A percentile compares a stretch with the other conserved stretches of the same genome.
phyloP scores from a whole-genome alignment of 2,113 vertebrate species.

The Cisticola juncidis region DNA sequence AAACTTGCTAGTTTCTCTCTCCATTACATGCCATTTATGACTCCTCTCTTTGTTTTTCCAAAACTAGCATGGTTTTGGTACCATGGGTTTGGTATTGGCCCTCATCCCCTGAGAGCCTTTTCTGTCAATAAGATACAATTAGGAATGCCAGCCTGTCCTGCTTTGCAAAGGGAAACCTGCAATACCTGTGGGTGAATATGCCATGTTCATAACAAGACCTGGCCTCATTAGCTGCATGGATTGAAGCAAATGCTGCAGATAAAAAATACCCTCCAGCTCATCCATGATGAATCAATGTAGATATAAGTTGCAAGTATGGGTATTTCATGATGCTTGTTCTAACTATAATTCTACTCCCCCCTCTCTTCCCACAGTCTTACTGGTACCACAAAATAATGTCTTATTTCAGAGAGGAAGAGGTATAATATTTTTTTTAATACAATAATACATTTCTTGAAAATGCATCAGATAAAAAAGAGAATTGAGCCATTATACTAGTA shows the following conservation, averaged over 20 bases:
- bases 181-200: background rate
- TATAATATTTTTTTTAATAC: background rate
- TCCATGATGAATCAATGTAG: background rate
- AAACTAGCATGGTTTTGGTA: background rate
- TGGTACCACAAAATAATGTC: background rate
- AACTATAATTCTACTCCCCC: background rate
- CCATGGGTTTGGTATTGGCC: background rate
- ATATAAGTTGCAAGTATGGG: background rate
- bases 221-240: background rate
- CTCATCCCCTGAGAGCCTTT: background rate
- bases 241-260: background rate
- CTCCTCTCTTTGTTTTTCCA: background rate
- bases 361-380: background rate
- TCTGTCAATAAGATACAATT: background rate
- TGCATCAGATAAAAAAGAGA: background rate
- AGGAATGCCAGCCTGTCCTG: background rate
- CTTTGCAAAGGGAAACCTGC: background rate
- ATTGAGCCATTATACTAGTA: background rate
- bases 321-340: background rate
- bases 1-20: background rate
- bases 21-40: background rate
- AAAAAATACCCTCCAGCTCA: background rate
- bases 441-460: background rate
- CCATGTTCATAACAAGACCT: background rate
- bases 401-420: background rate